Evolutionary conservation across 2,888 invertebrate species (phyloP).

Genomic region (Sylvicola cinctus): DNA sequence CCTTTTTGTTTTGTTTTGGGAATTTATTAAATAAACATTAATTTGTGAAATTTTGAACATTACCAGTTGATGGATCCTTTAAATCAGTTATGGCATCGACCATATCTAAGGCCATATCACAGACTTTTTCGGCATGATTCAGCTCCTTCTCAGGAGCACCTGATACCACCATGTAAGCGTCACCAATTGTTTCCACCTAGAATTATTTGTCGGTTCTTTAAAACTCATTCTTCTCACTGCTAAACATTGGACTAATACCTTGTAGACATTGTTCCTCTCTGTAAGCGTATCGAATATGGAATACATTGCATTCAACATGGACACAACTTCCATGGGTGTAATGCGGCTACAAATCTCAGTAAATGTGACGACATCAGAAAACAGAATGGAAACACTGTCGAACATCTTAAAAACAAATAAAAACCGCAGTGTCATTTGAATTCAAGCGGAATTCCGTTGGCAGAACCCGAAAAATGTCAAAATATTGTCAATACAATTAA

Average conservation of each 20-base stretch:
- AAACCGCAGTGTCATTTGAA: not conserved
- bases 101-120: constrained; percentile 94
- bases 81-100: constrained; percentile 78
- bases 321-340: constrained; percentile 93
- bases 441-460: not conserved
- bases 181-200: constrained; percentile 82
- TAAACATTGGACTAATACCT: constrained; percentile 50
- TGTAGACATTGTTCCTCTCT: constrained; percentile 82
- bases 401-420: constrained; percentile 53
- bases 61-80: constrained; percentile 81
- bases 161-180: constrained; percentile 96
- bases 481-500: not conserved
- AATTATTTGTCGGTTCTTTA: not conserved
- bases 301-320: constrained; percentile 93
- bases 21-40: no score
- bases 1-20: constrained; percentile 26
- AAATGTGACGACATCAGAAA: constrained; percentile 95
- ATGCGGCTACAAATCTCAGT: constrained; percentile 93
- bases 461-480: no score
- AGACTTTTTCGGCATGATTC: constrained; percentile 80
- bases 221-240: not conserved
- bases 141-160: constrained; percentile 81
- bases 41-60: no score
- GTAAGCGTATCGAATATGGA: constrained; percentile 91
- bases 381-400: constrained; percentile 85